Base-by-base conservation (phyloP, 2,888 invertebrate genomes). In the Scaptomyza cyrtandrae region DNA sequence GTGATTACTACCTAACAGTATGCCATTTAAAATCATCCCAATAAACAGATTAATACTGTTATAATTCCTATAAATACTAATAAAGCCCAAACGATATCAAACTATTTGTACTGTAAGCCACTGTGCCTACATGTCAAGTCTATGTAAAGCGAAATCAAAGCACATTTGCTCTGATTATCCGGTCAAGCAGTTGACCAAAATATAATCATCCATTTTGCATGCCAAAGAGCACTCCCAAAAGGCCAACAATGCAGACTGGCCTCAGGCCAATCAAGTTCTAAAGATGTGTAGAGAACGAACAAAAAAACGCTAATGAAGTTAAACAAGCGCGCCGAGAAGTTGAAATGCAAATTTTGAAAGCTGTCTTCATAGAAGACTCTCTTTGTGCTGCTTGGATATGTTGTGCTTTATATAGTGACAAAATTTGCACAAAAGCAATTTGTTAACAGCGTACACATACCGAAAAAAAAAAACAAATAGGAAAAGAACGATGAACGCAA, bases 351-450 rank as follows among this genome's bases (percentile, higher is more conserved):
- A 71, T 65, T 68, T 64, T 44, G 31, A 52, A 33, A 67, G 74
- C 54, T 46, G 44, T 55, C 68, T 60, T 39, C 56, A 37, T 14
- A 64, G 27, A 16, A 19, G 37, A 13, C 44, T 16, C 1, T 19
- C 13, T 19, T 19, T n/a, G 61, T 16, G 54, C 13, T 59, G 57
- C 35, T 13, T 67, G 43, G 53, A n/a, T 56, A 43, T 68, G 59
- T 53, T 72, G 71, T 65, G 60, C 65, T 63, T 52, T 52, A 24
- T 54, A 57, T 67, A 56, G 80, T 74, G 79, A 75, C 77, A 79
- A 82, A 84, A 86, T 84, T 86, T 86, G 81, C 81, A 84, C 86
- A 84, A 84, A 86, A 84, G 84, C 84, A 84, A 84, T 84, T 84
- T 84, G 81, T 84, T 86, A 78, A 75, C 68, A 71, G 63, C 46